Base-by-base conservation (phyloP, 2,888 invertebrate genomes). In the Ectropis crepuscularia region DNA sequence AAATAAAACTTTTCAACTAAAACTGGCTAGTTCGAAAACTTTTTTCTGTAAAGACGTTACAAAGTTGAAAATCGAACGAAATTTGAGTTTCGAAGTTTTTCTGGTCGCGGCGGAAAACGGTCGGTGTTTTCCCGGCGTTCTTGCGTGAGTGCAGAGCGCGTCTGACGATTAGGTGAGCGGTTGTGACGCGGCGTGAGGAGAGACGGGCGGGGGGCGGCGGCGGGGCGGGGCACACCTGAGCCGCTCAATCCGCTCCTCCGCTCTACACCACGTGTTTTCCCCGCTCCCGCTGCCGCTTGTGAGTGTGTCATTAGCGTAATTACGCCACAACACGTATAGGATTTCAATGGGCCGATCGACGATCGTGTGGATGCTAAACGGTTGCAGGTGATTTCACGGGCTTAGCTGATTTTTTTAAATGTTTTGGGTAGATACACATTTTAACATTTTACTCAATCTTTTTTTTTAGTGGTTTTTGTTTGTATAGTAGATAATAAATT, bases 121-220 rank as follows among this genome's bases (percentile, higher is more conserved):
- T 88, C 87, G 88, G 89, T 64, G 64, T 89, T 92, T 92, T 90
- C 90, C 90, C 92, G 88, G 89, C 90, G 87, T 88, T 88, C 92
- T 86, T 82, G 88, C 91, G 90, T 89, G 90, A 91, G 88, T 91
- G 89, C 87, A 87, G 89, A 86, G 87, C 87, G 88, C 87, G 86
- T 86, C 85, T 86, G 86, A 85, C 86, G 83, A 81, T 77, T 85
- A 87, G 86, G 88, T 87, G 86, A 87, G 84, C 85, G 86, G 81
- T 79, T 80, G 78, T 82, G 83, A 79, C 82, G 82, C 81, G 83
- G 81, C 81, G 82, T 78, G 83, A 78, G 76, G 84, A 81, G 83
- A 79, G 81, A 77, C 82, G 80, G 79, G 81, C 81, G 84, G 83
- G 85, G 79, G 80, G 78, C 76, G 79, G 79, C 75, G 76, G 80